These are phyloP conservation scores for Pionites leucogaster DNA, from an alignment of 2,113 vertebrate species.

Conservation along the genomic window DNA sequence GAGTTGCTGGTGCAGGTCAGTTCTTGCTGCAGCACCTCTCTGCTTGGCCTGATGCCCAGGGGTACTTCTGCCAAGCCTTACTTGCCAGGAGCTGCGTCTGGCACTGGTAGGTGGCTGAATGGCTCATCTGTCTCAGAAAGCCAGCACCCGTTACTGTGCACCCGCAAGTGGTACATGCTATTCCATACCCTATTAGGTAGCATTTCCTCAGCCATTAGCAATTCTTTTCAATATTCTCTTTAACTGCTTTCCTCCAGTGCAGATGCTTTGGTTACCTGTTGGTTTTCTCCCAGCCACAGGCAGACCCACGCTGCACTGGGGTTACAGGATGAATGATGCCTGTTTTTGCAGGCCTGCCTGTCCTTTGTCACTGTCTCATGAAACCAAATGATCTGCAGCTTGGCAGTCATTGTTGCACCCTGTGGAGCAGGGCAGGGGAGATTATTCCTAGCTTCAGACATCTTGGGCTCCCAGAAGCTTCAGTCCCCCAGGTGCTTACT, in stretches of 20 bases:
- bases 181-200: not conserved
- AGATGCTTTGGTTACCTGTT: not conserved
- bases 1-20: not conserved
- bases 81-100: not conserved
- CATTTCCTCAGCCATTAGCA: not conserved
- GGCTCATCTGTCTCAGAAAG: not conserved
- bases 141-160: not conserved
- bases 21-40: not conserved
- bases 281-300: not conserved
- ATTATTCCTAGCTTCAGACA: not conserved
- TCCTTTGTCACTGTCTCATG: not conserved
- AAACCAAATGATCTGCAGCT: not conserved
- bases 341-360: not conserved
- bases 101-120: not conserved
- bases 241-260: not conserved
- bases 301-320: not conserved
- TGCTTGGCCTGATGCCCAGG: not conserved
- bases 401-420: not conserved
- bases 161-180: accelerated
- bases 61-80: not conserved
- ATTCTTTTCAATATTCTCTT: not conserved
- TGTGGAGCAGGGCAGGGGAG: not conserved
- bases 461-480: not conserved
- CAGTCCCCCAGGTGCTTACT: not conserved
- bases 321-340: not conserved